Conservation (phyloP, 2,113 vertebrate species). For the Fukomys damarensis region DNA sequence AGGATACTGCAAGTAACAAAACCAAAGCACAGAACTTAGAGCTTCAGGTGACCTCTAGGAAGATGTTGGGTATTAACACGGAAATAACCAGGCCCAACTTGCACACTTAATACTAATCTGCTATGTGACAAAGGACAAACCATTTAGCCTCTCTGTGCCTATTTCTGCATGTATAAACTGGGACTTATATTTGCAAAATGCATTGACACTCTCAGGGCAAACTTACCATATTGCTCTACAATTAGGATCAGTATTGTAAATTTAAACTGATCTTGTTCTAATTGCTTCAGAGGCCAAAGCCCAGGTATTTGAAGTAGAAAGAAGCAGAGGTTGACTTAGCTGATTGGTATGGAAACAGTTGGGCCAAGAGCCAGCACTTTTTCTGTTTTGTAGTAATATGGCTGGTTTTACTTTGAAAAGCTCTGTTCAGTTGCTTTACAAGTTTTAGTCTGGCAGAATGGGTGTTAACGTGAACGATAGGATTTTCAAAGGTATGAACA, state of each 20-base stretch:
- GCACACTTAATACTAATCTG: not conserved
- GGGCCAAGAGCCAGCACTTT: conserved; percentile 67
- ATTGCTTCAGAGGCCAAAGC: conserved; percentile 22
- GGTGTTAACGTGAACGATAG: conserved; percentile 17
- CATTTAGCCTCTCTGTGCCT: conserved; percentile 58
- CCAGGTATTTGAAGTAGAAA: conserved; percentile 35
- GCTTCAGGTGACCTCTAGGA: not conserved
- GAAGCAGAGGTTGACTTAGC: conserved; percentile 38
- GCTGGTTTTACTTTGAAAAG: conserved; percentile 57
- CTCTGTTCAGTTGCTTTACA: conserved; percentile 65
- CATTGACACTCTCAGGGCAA: conserved; percentile 70
- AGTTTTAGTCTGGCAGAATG: conserved; percentile 27
- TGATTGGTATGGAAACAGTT: conserved; percentile 63
- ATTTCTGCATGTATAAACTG: conserved; percentile 28
- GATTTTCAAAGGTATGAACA: conserved; percentile 36
- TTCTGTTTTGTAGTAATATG: conserved; percentile 63
- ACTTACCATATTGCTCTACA: conserved; percentile 47
- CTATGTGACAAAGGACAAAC: conserved; percentile 19
- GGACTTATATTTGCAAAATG: conserved; percentile 65
- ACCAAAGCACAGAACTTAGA: not conserved
- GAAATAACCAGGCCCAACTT: not conserved
- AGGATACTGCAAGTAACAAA: not conserved
- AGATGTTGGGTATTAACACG: not conserved
- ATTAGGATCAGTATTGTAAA: conserved; percentile 66
- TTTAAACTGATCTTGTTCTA: conserved; percentile 64